These are phyloP conservation scores for Zootoca vivipara DNA, from an alignment of 2,113 vertebrate species.

Conservation along the genomic window DNA sequence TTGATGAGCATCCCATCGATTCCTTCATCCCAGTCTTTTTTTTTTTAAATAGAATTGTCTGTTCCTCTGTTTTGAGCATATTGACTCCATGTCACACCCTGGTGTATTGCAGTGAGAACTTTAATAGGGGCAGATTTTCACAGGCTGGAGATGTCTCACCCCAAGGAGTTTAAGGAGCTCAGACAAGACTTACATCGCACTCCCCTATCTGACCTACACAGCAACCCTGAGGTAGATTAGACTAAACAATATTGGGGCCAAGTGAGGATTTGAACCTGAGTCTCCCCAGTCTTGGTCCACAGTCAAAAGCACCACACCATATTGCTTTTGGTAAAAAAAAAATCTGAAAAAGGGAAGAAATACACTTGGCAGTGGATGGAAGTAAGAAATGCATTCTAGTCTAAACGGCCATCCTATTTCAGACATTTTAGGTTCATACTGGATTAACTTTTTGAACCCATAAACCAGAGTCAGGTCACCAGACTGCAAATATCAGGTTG, in stretches of 20 bases:
- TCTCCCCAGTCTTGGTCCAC: not conserved
- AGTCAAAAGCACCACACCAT: not conserved
- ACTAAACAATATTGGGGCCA: not conserved
- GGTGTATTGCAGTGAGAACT: not conserved
- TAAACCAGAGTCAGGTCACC: not conserved
- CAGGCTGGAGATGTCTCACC: too few relatives aligned
- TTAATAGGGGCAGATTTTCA: not conserved
- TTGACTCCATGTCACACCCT: not conserved
- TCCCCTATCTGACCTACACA: not conserved
- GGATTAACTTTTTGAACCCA: not conserved
- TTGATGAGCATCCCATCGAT: too few relatives aligned
- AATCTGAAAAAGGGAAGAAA: not conserved
- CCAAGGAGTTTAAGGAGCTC: not conserved
- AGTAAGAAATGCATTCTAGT: not conserved
- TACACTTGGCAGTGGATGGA: rapidly evolving
- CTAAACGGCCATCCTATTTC: not conserved
- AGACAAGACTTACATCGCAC: too few relatives aligned
- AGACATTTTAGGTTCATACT: not conserved
- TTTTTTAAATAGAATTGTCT: not conserved
- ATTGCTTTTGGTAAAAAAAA: not conserved
- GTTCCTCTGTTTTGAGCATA: not conserved
- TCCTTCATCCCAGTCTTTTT: too few relatives aligned
- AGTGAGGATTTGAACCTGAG: not conserved
- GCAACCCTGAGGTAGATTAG: not conserved
- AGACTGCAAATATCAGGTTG: not conserved